These are phyloP conservation scores for Drosophila meridionalis DNA, from an alignment of 2,888 invertebrate genomes.

Conservation along the genomic window DNA sequence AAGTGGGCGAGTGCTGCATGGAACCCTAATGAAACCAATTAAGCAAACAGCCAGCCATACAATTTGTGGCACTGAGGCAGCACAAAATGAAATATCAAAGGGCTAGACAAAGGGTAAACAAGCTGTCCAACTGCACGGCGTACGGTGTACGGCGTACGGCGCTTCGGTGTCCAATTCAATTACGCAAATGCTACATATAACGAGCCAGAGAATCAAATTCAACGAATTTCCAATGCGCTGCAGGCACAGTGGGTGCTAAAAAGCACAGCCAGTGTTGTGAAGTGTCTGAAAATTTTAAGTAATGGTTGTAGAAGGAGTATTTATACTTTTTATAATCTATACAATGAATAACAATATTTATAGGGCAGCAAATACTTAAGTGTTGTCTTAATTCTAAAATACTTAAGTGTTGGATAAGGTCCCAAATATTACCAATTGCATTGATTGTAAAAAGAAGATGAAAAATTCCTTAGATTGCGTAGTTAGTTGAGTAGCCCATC, in stretches of 20 bases:
- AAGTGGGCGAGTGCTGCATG: slow-evolving; percentile 37
- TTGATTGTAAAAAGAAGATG: not conserved
- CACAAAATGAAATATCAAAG: slow-evolving; percentile 71
- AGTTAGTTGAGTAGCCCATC: not conserved
- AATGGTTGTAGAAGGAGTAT: too few relatives aligned
- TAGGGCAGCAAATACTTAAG: too few relatives aligned
- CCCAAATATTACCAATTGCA: not conserved
- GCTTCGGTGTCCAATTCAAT: slow-evolving; percentile 51
- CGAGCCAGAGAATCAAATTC: not conserved
- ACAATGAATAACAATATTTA: not conserved
- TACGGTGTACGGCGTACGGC: not conserved
- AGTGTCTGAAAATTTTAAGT: not conserved
- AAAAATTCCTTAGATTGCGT: not conserved
- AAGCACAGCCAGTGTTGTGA: not conserved
- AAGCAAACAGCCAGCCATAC: slow-evolving; percentile 58
- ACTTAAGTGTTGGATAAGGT: not conserved
- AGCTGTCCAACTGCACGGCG: slow-evolving; percentile 14
- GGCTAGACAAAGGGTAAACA: slow-evolving; percentile 76
- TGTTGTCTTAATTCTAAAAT: too few relatives aligned
- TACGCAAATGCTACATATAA: slow-evolving; percentile 52
- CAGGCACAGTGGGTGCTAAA: not conserved
- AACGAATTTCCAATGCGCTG: slow-evolving; percentile 32
- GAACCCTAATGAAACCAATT: slow-evolving; percentile 73
- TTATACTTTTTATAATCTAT: not conserved
- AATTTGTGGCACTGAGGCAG: slow-evolving; percentile 49